A percentile compares a stretch with the other conserved stretches of the same genome.
Evolutionary conservation across 2,113 vertebrate genomes (phyloP).

Genomic region (Malurus elegans): DNA sequence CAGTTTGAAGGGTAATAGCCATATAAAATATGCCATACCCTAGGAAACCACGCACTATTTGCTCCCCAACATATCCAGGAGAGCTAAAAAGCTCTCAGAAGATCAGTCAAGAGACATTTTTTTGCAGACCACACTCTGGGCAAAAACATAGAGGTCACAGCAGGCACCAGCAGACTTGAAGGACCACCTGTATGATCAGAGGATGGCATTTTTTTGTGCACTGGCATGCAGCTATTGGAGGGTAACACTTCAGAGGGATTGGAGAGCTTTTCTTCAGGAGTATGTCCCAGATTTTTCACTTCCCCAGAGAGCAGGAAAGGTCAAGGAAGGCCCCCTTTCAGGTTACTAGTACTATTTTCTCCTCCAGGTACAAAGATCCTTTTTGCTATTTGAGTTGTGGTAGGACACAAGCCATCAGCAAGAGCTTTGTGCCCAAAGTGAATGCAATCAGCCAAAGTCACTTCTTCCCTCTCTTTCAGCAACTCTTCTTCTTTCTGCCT

Average conservation of each 20-base stretch:
- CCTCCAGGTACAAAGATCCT: neutral
- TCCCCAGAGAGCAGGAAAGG: neutral
- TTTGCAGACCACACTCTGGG: neutral
- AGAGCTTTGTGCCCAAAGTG: neutral
- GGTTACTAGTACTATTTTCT: constrained; percentile 8
- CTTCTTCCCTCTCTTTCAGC: neutral
- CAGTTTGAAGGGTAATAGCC: neutral
- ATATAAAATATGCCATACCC: neutral
- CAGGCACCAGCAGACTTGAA: neutral
- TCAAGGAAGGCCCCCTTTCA: neutral
- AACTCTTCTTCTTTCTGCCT: neutral
- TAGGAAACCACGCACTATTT: neutral
- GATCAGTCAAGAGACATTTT: neutral
- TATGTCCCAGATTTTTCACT: neutral
- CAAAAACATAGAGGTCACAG: neutral
- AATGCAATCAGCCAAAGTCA: neutral
- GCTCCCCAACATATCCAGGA: neutral
- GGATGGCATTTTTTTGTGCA: neutral
- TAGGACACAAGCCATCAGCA: neutral
- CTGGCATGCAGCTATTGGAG: neutral
- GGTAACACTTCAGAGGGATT: neutral
- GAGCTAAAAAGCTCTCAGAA: neutral
- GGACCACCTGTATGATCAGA: neutral
- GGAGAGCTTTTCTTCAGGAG: neutral
- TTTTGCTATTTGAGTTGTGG: neutral